Evolutionary conservation across 2,113 vertebrate species (phyloP), one percentile per base, ranked within the genome.

Genomic region (Trogon melanurus): DNA sequence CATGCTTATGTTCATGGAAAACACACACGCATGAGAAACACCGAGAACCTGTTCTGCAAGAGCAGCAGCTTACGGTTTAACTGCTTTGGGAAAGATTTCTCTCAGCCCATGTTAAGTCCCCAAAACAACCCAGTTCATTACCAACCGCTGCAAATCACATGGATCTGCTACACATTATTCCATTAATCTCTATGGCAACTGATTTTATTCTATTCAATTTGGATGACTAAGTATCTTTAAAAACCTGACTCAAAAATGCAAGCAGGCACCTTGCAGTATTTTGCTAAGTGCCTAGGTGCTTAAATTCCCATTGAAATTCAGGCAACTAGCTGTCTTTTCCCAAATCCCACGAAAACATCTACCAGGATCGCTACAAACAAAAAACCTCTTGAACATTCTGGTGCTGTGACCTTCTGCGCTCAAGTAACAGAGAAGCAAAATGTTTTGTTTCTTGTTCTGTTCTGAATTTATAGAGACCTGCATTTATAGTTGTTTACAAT

Each of bases 1-100:
- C 76, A 85, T 72, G 76, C 81, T 57, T 87, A 65, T 76, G 95
- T 71, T 78, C 86, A 93, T 79, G 88, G 85, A 86, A 96, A 94
- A 96, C 85, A 93, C 60, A 88, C 53, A 81, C n/a, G 69, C 79
- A 88, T 58, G 80, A 93, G 76, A 86, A 83, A 93, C 73, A 67
- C 1, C 0, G 3, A 89, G 83, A 94, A 91, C 80, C 83, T 89
- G 72, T 71, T 94, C 73, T 93, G 88, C 90, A 92, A 81, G 82
- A 78, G 83, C 58, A 89, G 45, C 61, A 72, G 72, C 75, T 85
- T 80, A 88, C 74, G 60, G 44, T 89, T 95, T 79, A 94, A 95
- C 73, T 75, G 66, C 79, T 84, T 89, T 72, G 34, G 76, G 70
- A 84, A 61, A 69, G 73, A 64, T 29, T 88, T 57, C 53, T 75